Evolutionary conservation across 2,797 vertebrate genomes (phyloP), one percentile per base, ranked within the genome.

Genomic region (Xenentodon cancila): DNA sequence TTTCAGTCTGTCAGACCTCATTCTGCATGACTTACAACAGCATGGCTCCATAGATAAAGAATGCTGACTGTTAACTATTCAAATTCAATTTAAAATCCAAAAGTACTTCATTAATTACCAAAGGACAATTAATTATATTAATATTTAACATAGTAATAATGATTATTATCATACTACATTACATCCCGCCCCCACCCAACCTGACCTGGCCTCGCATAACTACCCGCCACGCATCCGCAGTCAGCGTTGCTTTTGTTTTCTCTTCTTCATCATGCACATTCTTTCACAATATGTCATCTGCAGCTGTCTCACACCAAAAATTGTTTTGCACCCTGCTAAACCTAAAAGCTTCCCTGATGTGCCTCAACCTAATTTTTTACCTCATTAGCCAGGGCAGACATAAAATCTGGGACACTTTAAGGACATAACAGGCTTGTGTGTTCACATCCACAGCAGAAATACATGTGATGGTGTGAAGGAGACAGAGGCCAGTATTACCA

Each of bases 291-390:
- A 52, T 44, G 37, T 58, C 64, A 55, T 75, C 61, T 75, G 64
- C 52, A 77, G 32, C 71, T 55, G 43, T 75, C 56, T 65, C 62
- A 53, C 77, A 69, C 77, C 56, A 61, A 73, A 77, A 70, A 73
- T 20, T 18, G 37, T 62, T 80, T 80, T 81, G 75, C 77, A 65
- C 71, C 71, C 72, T 47, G 68, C 68, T 81, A 77, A 84, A 70
- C 72, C 79, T 63, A 59, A 79, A 86, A 72, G 71, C 76, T 79
- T 84, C 75, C 78, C 73, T 48, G 67, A 59, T 80, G 81, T 60
- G 79, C 87, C 80, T 79, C 53, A 43, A 81, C 81, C 81, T 63
- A 75, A 86, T 88, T 86, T 86, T 88, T 84, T 72, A 84, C 83
- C 79, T 89, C 87, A 88, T 91, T 89, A 88, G 72, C 55, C 75